phyloP scores from a whole-genome alignment of 1,140 invertebrate species.

The Dendrolimus kikuchii region DNA sequence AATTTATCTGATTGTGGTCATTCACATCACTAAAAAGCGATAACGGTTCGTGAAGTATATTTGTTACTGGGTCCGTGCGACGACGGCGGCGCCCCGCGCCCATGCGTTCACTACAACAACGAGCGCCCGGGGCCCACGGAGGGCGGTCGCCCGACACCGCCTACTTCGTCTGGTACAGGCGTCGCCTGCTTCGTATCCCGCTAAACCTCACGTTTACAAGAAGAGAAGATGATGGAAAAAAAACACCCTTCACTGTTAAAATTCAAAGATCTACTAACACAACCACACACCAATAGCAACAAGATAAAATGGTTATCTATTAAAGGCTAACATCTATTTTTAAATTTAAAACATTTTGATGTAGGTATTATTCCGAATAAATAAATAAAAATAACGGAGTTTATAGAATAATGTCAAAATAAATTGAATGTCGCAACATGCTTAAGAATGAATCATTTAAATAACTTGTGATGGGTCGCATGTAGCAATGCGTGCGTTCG shows the following conservation, averaged over 20 bases:
- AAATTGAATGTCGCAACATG: neutral
- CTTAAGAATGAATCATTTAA: conserved; percentile 5
- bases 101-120: conserved; percentile 54
- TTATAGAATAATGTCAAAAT: too few species aligned
- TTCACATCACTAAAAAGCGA: conserved; percentile 40
- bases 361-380: too few species aligned
- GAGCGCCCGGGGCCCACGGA: conserved; percentile 56
- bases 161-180: conserved; percentile 69
- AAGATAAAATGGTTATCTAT: too few species aligned
- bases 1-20: conserved; percentile 24
- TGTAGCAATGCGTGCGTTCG: conserved; percentile 26
- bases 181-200: conserved; percentile 60
- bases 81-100: conserved; percentile 62
- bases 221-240: conserved; percentile 37
- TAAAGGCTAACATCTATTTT: too few species aligned
- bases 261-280: too few species aligned
- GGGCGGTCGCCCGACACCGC: conserved; percentile 64
- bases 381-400: too few species aligned
- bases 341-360: too few species aligned
- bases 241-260: conserved; percentile 38
- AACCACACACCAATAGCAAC: too few species aligned
- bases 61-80: conserved; percentile 59
- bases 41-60: conserved; percentile 67
- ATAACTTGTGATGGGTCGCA: conserved; percentile 12
- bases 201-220: conserved; percentile 46